phyloP scores from a whole-genome alignment of 1,140 invertebrate genomes.

The Zeugodacus cucurbitae region DNA sequence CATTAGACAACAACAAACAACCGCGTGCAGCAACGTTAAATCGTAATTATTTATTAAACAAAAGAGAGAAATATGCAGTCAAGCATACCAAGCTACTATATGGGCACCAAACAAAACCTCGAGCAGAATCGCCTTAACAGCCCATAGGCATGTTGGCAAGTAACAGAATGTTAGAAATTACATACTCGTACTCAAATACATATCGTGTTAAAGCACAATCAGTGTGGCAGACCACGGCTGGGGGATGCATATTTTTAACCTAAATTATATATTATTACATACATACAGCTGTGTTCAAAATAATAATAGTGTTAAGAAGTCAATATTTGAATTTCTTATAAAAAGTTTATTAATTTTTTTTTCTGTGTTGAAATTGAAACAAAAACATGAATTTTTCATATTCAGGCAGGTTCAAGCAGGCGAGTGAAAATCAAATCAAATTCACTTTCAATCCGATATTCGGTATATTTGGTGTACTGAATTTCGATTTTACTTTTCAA shows the following conservation, averaged over 20 bases:
- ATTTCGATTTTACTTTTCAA: no score
- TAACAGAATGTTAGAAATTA: neutral
- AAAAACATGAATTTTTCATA: no score
- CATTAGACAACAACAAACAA: neutral
- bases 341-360: no score
- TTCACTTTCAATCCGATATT: no score
- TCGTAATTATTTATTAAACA: neutral
- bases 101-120: neutral
- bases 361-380: no score
- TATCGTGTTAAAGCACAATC: slow-evolving; percentile 6
- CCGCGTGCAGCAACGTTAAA: neutral
- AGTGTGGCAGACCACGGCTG: neutral
- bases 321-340: no score
- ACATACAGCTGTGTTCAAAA: neutral
- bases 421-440: no score
- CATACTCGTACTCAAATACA: no score
- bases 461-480: no score
- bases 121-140: neutral
- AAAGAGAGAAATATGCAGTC: neutral
- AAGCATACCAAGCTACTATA: neutral
- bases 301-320: no score
- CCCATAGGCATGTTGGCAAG: neutral
- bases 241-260: neutral
- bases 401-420: no score
- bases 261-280: neutral